Evolutionary conservation across 2,797 vertebrate species (phyloP).

Genomic region (Vultur gryphus): DNA sequence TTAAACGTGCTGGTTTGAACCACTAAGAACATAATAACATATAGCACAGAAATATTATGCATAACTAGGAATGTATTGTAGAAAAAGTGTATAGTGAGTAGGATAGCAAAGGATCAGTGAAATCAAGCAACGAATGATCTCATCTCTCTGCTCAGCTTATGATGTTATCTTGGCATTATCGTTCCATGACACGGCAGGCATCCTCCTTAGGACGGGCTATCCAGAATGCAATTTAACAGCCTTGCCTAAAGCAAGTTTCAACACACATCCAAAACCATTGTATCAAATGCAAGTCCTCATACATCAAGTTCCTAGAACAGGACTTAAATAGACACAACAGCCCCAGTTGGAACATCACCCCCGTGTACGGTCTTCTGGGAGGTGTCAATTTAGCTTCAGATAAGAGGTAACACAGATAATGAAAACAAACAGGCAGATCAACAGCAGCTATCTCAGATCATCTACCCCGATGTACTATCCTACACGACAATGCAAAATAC

Average conservation of each 20-base stretch:
- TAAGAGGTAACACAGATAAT: not conserved
- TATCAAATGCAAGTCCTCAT: rapidly evolving
- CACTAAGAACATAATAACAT: not conserved
- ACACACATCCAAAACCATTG: not conserved
- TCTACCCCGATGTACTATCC: not conserved
- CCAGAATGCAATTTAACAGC: not conserved
- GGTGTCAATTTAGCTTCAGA: not conserved
- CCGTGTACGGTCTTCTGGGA: not conserved
- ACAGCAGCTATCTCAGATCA: not conserved
- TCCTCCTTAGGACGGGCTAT: not conserved
- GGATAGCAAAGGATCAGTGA: not conserved
- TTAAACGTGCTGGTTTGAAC: not conserved
- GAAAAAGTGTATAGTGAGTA: not conserved
- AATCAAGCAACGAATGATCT: not conserved
- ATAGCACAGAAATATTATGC: not conserved
- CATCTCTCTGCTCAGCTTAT: not conserved
- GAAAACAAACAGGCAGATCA: not conserved
- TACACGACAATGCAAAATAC: rapidly evolving
- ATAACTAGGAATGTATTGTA: not conserved
- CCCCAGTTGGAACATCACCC: not conserved
- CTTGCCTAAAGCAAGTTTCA: not conserved
- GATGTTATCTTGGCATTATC: not conserved
- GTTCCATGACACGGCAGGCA: not conserved
- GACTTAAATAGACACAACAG: not conserved
- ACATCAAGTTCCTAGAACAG: not conserved